These are phyloP conservation scores for Hyposoter didymator DNA, from an alignment of 2,888 invertebrate genomes.

Conservation along the genomic window DNA sequence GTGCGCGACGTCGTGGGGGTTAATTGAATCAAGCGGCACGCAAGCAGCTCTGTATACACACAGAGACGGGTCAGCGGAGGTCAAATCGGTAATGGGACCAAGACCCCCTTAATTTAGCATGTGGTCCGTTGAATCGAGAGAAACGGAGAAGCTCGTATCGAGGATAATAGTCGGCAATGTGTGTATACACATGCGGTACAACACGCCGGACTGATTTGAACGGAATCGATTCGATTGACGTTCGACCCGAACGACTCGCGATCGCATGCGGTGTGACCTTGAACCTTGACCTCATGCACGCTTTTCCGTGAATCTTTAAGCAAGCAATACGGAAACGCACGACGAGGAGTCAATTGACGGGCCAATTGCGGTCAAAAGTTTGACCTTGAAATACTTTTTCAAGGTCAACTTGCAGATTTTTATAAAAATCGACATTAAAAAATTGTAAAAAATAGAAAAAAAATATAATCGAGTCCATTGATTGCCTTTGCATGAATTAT, in stretches of 20 bases:
- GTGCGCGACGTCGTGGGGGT: constrained; percentile 76
- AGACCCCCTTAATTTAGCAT: constrained; percentile 77
- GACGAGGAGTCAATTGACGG: not conserved
- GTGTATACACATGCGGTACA: constrained; percentile 3
- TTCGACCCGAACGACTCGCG: constrained; percentile 54
- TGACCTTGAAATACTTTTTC: not conserved
- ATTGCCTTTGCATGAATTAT: not conserved
- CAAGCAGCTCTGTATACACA: constrained; percentile 78
- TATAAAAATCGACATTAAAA: not conserved
- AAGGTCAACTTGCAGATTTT: too few species aligned
- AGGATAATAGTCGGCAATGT: constrained; percentile 22
- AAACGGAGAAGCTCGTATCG: constrained; percentile 30
- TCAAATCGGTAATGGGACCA: constrained; percentile 81
- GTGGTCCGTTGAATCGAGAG: constrained; percentile 48
- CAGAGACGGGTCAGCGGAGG: constrained; percentile 81
- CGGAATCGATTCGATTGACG: constrained; percentile 65
- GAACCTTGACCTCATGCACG: constrained; percentile 35
- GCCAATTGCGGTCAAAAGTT: not conserved
- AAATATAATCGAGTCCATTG: not conserved
- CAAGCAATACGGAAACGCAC: not conserved
- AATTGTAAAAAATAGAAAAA: not conserved
- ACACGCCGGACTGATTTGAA: constrained; percentile 26
- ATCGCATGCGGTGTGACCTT: constrained; percentile 42
- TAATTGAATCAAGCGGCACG: constrained; percentile 82
- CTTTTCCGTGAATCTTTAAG: not conserved